Base-by-base conservation (phyloP, 2,888 invertebrate genomes). In the Homarus gammarus region DNA sequence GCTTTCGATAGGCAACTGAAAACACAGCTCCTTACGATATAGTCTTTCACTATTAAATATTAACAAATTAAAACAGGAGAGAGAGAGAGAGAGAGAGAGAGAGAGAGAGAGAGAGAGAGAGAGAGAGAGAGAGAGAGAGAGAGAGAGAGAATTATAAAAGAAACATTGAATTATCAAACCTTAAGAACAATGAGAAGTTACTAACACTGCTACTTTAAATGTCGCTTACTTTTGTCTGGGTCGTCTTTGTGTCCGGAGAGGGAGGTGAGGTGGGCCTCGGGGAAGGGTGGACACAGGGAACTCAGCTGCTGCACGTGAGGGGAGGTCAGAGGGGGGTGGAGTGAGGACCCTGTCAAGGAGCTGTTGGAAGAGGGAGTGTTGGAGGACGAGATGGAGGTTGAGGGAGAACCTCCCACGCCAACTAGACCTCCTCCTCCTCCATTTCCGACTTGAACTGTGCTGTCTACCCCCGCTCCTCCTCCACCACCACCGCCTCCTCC, bases 231-330 rank as follows among this genome's bases (percentile, higher is more conserved):
- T 68, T 90, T 90, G 33, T 91, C 90, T 22, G 36, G 10, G 86
- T 91, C 91, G 18, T 84, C 91, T 38, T 89, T 84, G 40, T 44
- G 40, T 49, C 70, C 33, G 31, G 89, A 49, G 38, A 84, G 73
- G 15, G 82, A 75, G 31, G 91, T 78, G 64, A 82, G 72, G 38
- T 87, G 83, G 2, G 91, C 90, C 73, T 91, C 91, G 64, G 87
- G 87, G 64, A 93, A 94, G 27, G 93, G 94, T 49, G 93, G 93
- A 90, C 94, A 94, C 82, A 94, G 93, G 92, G 93, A 93, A 70
- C 93, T 93, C 87, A 94, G 92, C 79, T 94, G 94, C 90, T 93
- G 93, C 40, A 94, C 93, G 87, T 94, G 94, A 0, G 93, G 93
- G 3, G 94, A 93, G 6, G 93, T 95, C 91, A 95, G 83, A 0